Evolutionary conservation across 1,140 invertebrate species (phyloP), one percentile per base, ranked within the genome.

Genomic region (Paralvinella palmiformis): DNA sequence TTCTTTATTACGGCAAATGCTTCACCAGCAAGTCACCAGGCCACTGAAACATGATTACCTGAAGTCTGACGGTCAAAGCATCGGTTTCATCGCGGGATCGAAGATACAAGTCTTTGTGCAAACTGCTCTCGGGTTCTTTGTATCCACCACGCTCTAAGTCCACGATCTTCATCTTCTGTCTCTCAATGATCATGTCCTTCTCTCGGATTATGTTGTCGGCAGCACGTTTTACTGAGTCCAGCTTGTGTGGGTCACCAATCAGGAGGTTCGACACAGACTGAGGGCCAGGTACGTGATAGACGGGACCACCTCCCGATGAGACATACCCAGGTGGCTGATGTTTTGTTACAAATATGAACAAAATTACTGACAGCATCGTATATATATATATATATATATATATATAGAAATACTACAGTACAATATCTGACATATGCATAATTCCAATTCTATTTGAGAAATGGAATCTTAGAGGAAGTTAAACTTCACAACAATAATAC

Each of bases 141-240:
- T n/a, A n/a, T n/a, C n/a, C n/a, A n/a, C n/a, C n/a, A n/a, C 48
- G 48, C 20, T 52, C 48, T 29, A 52, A 22, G 6, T n/a, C 24
- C 17, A 20, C n/a, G 10, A 52, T 13, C 48, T 52, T 52, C 48
- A 52, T 52, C 48, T 52, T 52, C 48, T 52, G 48, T 52, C 48
- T 52, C 15, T 59, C 57, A n/a, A 59, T 59, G 57, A 59, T 59
- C 6, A 4, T 36, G 41, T 60, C 58, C 22, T 60, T 60, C 58
- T 60, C 58, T 7, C n/a, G 22, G 41, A 60, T 60, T 32, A 60
- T 60, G 58, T 60, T 60, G 41, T 60, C 58, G 20, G 58, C 58
- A 17, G 58, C 58, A 32, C 20, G 22, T 27, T 60, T 60, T n/a
- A 60, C 33, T 6, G 58, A 22, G 41, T 60, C 58, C 35, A 60